phyloP scores from a whole-genome alignment of 2,797 vertebrate genomes.

The Rhynchotus rufescens region DNA sequence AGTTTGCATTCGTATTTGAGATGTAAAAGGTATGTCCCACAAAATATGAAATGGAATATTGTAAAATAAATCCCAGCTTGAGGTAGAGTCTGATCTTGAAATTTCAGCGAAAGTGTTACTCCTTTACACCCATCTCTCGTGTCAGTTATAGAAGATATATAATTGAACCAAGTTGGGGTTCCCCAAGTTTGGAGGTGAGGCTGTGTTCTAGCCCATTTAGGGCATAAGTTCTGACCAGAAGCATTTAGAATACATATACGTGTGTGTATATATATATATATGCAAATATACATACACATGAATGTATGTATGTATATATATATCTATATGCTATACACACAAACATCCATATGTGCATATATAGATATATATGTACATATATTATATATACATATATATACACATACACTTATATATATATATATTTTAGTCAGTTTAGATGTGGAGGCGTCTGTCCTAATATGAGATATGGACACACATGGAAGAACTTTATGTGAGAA shows the following conservation, averaged over 20 bases:
- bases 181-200: neutral
- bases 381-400: too few species aligned
- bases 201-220: neutral
- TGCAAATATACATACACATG: too few species aligned
- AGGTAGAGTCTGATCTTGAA: too few species aligned
- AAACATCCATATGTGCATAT: too few species aligned
- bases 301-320: too few species aligned
- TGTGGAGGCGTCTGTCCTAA: neutral
- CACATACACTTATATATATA: too few species aligned
- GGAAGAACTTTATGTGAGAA: neutral
- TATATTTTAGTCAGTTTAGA: neutral
- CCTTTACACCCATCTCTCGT: neutral
- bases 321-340: too few species aligned
- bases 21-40: too few species aligned
- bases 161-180: neutral
- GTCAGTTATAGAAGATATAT: neutral
- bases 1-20: neutral
- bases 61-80: too few species aligned
- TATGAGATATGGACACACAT: fast-evolving
- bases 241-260: neutral
- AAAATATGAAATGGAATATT: too few species aligned
- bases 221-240: neutral
- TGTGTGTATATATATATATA: too few species aligned
- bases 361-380: too few species aligned
- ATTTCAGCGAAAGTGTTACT: neutral